Evolutionary conservation across 1,140 invertebrate genomes (phyloP).

Genomic region (Rhopalosiphum maidis): DNA sequence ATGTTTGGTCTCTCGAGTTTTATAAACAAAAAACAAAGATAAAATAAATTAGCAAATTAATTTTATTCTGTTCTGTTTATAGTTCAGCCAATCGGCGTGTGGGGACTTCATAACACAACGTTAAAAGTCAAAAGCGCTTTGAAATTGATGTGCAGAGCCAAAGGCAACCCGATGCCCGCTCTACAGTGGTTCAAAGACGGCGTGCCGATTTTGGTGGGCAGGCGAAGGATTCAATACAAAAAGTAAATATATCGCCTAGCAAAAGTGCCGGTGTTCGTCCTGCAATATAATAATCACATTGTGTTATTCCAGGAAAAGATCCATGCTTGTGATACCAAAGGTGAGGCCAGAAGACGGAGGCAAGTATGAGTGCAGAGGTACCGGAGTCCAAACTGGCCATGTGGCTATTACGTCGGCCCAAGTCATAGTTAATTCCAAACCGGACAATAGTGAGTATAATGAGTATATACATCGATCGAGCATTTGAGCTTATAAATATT

Average conservation of each 20-base stretch:
- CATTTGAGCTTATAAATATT: not conserved
- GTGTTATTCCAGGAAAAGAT: slow-evolving; percentile 70
- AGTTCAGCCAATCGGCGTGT: slow-evolving; percentile 61
- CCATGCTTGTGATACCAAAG: slow-evolving; percentile 76
- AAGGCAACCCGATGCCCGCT: slow-evolving; percentile 62
- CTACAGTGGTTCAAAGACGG: slow-evolving; percentile 63
- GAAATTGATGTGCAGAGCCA: slow-evolving; percentile 61
- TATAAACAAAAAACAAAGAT: not conserved
- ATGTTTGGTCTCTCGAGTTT: not conserved
- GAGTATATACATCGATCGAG: not conserved
- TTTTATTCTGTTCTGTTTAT: slow-evolving; percentile 33
- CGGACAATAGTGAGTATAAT: slow-evolving; percentile 61
- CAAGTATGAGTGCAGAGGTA: slow-evolving; percentile 76
- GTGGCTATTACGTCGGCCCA: slow-evolving; percentile 59
- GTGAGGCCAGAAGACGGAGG: slow-evolving; percentile 74
- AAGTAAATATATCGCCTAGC: slow-evolving; percentile 60
- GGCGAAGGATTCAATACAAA: slow-evolving; percentile 62
- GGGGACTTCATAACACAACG: slow-evolving; percentile 61
- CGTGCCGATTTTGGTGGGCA: slow-evolving; percentile 60
- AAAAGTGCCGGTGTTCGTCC: not conserved
- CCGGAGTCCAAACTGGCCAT: slow-evolving; percentile 59
- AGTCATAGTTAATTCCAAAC: slow-evolving; percentile 59
- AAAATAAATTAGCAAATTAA: not conserved
- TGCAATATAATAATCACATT: not conserved
- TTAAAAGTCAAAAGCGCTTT: slow-evolving; percentile 61